Base-by-base conservation (phyloP, 2,113 vertebrate genomes). In the Taurulus bubalis region DNA sequence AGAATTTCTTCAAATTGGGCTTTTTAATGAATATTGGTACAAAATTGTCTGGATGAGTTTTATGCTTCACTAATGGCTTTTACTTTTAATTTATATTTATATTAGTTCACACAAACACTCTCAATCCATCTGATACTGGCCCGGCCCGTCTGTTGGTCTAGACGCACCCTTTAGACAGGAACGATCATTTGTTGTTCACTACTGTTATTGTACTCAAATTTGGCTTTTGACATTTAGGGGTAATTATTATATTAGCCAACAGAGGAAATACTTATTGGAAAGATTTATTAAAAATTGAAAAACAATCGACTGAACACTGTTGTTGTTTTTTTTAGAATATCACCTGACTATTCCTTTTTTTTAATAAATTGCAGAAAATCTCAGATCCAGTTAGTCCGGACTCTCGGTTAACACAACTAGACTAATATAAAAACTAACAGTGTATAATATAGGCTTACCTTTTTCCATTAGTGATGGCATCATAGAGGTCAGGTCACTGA, bases 401-500 rank as follows among this genome's bases (percentile, higher is more conserved):
- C 15, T n/a, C 53, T 56, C 18, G 20, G 53, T 56, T 56, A 56
- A n/a, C 53, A 56, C 22, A n/a, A 32, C 8, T 6, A 28, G 6
- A 22, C 32, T 15, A 14, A 34, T 20, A 51, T 51, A 3, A 58
- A 64, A 63, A 15, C 34, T 32, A 38, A 1, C 16, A n/a, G 40
- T 38, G 12, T 49, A 55, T 64, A 55, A 58, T 6, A 28, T 7
- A 15, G 18, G 2, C 71, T 40, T 92, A 99, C 98, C 98, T 97
- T 98, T 98, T 80, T 99, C 97, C 75, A 98, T 94, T 62, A 97
- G 93, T 0, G 96, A 91, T 5, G 98, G 96, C 24, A 98, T 97
- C 95, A 98, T 95, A 1, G 96, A 96, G 42, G 94, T 94, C 42
- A 99, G 95, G 84, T 99, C 97, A 32, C 96, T 98, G 89, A 99